Conservation (phyloP, 64 coral and sea anemone genomes). For the Montipora foliosa region DNA sequence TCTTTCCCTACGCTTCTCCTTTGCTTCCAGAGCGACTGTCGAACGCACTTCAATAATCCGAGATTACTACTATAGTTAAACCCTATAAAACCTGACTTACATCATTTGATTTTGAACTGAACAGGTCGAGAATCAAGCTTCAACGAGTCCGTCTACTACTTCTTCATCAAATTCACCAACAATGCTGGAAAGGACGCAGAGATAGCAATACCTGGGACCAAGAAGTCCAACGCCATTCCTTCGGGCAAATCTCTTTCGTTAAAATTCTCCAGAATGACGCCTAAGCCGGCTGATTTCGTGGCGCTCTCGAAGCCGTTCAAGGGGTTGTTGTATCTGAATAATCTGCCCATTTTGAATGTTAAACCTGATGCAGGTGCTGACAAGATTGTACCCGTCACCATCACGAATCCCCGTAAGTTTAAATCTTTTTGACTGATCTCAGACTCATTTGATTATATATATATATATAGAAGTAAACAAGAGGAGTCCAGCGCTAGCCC, state of each 20-base stretch:
- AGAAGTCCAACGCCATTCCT: constrained; percentile 66
- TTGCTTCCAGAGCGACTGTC: no score
- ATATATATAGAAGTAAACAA: no score
- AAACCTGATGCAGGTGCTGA: constrained; percentile 45
- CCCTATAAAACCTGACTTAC: neutral
- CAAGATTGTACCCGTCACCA: constrained; percentile 48
- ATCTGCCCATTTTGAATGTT: constrained; percentile 53
- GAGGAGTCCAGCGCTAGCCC: no score
- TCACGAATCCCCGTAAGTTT: constrained; percentile 84
- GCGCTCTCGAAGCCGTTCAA: constrained; percentile 65
- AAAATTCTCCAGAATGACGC: constrained; percentile 66
- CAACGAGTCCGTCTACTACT: constrained; percentile 73
- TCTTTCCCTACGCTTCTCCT: no score
- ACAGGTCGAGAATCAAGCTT: constrained; percentile 79
- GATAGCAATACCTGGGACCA: constrained; percentile 70
- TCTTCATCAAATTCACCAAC: constrained; percentile 78
- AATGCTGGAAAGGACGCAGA: constrained; percentile 83
- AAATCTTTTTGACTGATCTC: neutral
- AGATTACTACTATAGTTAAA: no score
- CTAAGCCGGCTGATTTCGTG: constrained; percentile 65
- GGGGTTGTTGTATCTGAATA: constrained; percentile 37
- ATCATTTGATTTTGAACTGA: neutral
- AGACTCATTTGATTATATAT: no score
- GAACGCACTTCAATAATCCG: no score
- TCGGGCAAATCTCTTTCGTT: constrained; percentile 72